A percentile compares a stretch with the other conserved stretches of the same genome.
These are phyloP conservation scores for Cremastinae sp. DNA, from an alignment of 2,888 invertebrate species.

Conservation along the genomic window DNA sequence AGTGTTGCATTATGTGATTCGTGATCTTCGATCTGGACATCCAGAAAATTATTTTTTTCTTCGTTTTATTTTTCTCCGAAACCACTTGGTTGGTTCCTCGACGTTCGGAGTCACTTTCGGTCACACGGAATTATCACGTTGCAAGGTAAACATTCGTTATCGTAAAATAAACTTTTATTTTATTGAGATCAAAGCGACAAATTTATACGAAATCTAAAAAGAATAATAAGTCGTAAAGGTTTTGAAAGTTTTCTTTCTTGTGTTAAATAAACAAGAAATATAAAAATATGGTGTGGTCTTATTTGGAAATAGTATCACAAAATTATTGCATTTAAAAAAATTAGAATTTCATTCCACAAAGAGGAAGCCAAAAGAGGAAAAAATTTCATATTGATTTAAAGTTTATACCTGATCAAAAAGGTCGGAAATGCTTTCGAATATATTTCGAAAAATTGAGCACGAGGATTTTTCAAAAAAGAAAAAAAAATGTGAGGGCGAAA, in stretches of 20 bases:
- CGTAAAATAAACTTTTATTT: background rate
- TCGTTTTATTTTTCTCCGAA: conserved; percentile 11
- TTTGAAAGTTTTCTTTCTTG: too few species aligned
- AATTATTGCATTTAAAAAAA: too few species aligned
- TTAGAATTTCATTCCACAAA: too few species aligned
- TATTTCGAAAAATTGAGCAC: conserved; percentile 27
- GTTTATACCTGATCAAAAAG: background rate
- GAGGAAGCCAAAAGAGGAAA: background rate
- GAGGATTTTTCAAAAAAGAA: background rate
- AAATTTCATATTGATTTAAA: background rate
- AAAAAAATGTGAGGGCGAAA: background rate
- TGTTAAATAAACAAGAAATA: too few species aligned
- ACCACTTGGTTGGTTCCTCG: conserved; percentile 23
- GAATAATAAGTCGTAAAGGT: too few species aligned
- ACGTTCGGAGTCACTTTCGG: conserved; percentile 1
- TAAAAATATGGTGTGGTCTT: too few species aligned
- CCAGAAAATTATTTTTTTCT: conserved; percentile 45
- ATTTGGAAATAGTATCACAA: too few species aligned
- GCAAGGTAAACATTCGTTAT: conserved; percentile 31
- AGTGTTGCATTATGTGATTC: conserved; percentile 64
- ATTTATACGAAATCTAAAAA: too few species aligned
- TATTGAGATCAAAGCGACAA: too few species aligned
- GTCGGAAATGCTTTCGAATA: conserved; percentile 8
- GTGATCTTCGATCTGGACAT: conserved; percentile 55
- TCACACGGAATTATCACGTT: conserved; percentile 26